These are phyloP conservation scores for Rhadina sibilatrix DNA, from an alignment of 2,113 vertebrate species.

Conservation along the genomic window DNA sequence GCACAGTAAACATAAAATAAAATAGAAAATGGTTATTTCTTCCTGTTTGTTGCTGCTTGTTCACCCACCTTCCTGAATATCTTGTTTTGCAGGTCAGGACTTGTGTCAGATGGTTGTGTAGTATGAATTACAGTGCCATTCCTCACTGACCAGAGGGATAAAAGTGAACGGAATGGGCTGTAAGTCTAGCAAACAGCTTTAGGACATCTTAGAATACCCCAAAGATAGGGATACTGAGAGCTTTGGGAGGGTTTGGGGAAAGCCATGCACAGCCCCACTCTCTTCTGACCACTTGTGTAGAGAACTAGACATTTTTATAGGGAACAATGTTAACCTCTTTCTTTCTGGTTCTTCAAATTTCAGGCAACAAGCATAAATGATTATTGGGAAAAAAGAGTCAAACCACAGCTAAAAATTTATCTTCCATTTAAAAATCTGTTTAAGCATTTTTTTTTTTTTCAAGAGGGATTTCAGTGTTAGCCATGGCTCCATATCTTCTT, in stretches of 20 bases:
- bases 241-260: rapidly evolving
- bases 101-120: not conserved
- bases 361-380: not conserved
- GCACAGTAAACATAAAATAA: not conserved
- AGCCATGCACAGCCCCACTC: rapidly evolving
- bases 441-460: not conserved
- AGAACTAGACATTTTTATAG: not conserved
- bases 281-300: rapidly evolving
- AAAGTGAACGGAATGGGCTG: not conserved
- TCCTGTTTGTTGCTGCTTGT: not conserved
- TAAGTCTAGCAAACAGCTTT: not conserved
- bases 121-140: not conserved
- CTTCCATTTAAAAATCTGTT: not conserved
- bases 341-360: not conserved
- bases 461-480: not conserved
- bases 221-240: not conserved
- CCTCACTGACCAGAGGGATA: not conserved
- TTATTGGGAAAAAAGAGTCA: not conserved
- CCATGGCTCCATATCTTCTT: not conserved
- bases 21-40: not conserved
- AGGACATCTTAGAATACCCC: not conserved
- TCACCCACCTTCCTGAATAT: not conserved
- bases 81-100: not conserved
- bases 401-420: not conserved
- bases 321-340: not conserved